These are phyloP conservation scores for Dendrophyllia cribrosa DNA, from an alignment of 64 coral and sea anemone genomes.

Conservation along the genomic window DNA sequence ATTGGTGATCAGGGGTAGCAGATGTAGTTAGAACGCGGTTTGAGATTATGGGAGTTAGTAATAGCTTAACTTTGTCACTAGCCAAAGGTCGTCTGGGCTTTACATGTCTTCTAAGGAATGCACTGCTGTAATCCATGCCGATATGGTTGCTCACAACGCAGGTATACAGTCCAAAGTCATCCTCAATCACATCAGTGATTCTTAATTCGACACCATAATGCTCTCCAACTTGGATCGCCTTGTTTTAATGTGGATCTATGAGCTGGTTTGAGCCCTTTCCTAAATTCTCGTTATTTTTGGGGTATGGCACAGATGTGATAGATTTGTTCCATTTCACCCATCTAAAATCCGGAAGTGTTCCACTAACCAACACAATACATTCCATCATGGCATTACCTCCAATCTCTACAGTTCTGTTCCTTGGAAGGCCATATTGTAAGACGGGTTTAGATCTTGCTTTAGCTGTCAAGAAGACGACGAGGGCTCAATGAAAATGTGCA, in stretches of 20 bases:
- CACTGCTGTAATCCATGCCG: constrained; percentile 43
- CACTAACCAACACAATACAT: constrained; percentile 57
- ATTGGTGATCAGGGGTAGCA: too few relatives aligned
- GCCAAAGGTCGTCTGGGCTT: background rate
- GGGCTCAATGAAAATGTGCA: too few relatives aligned
- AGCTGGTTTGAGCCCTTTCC: background rate
- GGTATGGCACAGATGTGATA: background rate
- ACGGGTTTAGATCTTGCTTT: constrained; percentile 27
- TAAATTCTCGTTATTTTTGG: background rate
- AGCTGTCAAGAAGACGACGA: constrained; percentile 4
- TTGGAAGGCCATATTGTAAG: constrained; percentile 26
- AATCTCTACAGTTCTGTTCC: constrained; percentile 43
- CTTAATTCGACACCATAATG: constrained; percentile 21
- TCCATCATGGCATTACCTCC: constrained; percentile 37
- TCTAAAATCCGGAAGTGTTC: constrained; percentile 65
- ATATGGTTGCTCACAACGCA: constrained; percentile 43
- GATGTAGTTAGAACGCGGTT: too few relatives aligned
- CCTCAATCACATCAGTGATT: constrained; percentile 41
- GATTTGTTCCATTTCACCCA: constrained; percentile 70
- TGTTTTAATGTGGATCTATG: constrained; percentile 56
- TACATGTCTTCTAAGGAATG: constrained; percentile 44
- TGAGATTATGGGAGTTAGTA: too few relatives aligned
- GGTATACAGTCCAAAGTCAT: constrained; percentile 69
- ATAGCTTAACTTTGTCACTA: too few relatives aligned
- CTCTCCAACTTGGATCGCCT: background rate